phyloP scores from a whole-genome alignment of 2,113 vertebrate species.

The Epinephelus moara region DNA sequence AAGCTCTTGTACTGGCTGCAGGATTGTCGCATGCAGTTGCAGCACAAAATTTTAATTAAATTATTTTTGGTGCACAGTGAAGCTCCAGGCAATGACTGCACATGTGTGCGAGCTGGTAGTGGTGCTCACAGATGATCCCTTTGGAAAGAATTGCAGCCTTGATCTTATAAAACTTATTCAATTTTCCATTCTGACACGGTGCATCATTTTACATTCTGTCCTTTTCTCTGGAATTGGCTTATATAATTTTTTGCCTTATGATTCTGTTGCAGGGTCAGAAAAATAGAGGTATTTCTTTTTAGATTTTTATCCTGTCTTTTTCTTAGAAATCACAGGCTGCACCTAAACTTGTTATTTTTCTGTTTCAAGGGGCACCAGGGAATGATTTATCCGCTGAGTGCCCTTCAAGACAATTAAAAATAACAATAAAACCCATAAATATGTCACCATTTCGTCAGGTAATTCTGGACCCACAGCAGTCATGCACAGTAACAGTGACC shows the following conservation, averaged over 20 bases:
- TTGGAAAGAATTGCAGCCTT: not conserved
- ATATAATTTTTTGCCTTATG: not conserved
- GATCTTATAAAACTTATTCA: not conserved
- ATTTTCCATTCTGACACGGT: constrained; percentile 14
- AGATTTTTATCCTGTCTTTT: constrained; percentile 6
- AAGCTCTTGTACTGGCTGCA: not conserved
- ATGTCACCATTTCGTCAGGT: not conserved
- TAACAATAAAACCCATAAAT: constrained; percentile 24
- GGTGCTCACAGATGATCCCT: not conserved
- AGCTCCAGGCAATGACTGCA: not conserved
- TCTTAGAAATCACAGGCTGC: constrained; percentile 28
- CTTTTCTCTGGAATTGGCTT: not conserved
- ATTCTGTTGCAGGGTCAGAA: constrained; percentile 36
- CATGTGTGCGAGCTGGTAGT: not conserved
- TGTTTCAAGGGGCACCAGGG: constrained; percentile 9
- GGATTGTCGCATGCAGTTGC: not conserved
- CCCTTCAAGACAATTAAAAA: not conserved
- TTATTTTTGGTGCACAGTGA: not conserved
- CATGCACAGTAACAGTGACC: constrained; percentile 45
- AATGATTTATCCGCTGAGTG: not conserved
- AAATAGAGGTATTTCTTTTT: constrained; percentile 36
- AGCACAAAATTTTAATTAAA: not conserved
- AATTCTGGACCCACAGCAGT: constrained; percentile 11
- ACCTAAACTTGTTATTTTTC: constrained; percentile 3
- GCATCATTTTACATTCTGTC: constrained; percentile 10